These are phyloP conservation scores for Tupaia tana DNA, from an alignment of 2,113 vertebrate genomes.

Conservation along the genomic window DNA sequence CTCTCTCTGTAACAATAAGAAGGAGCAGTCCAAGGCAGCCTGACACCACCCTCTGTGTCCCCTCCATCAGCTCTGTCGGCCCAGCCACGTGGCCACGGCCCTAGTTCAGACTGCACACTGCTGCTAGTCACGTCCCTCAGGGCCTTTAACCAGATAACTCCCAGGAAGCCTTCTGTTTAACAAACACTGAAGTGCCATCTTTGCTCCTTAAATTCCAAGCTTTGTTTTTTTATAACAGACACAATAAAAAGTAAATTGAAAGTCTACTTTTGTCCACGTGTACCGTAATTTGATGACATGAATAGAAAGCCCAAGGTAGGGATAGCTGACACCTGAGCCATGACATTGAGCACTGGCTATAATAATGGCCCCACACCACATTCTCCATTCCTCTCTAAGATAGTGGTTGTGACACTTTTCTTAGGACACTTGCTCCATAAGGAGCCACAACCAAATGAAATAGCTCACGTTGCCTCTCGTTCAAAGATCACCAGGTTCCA, in stretches of 20 bases:
- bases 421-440: background rate
- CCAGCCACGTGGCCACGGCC: accelerated
- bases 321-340: background rate
- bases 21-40: accelerated
- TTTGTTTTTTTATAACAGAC: background rate
- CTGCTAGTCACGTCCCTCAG: accelerated
- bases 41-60: accelerated
- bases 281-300: background rate
- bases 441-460: background rate
- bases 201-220: background rate
- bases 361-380: background rate
- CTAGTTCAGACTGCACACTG: accelerated
- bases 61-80: background rate
- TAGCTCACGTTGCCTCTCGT: background rate
- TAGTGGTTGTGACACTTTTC: background rate
- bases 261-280: background rate
- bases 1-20: background rate
- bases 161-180: background rate
- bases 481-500: background rate
- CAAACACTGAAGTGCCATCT: background rate
- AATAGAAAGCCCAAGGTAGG: background rate
- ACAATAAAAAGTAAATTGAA: slow-evolving; percentile 5
- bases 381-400: background rate
- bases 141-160: background rate
- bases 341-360: background rate